Base-by-base conservation (phyloP, 2,888 invertebrate genomes). In the Anodontia alba region DNA sequence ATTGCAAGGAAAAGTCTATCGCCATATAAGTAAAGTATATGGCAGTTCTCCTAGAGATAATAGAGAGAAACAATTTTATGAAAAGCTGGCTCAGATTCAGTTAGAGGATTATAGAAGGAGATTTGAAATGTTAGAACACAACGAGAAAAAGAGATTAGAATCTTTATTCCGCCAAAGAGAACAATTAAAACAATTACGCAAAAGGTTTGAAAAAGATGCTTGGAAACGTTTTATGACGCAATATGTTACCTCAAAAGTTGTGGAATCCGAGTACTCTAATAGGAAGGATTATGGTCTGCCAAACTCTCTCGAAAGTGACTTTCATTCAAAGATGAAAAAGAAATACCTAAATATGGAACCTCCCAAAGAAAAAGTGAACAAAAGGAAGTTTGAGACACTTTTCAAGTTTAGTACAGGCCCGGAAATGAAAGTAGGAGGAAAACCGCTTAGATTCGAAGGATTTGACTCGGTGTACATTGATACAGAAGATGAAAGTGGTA, bases 221-320 rank as follows among this genome's bases (percentile, higher is more conserved):
- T 86, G 86, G 85, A 82, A 88, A 23, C 86, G 92, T 12, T 92
- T 91, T 81, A 89, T 90, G 75, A 90, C 90, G 12, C 92, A 92
- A 78, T 92, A 92, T 75, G 91, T 92, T 42, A 92, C 92, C 43
- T 86, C 88, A 70, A 87, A 91, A 26, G 88, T 90, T n/a, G 80
- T 92, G 1, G 90, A 91, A 66, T 85, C 91, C 57, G 91, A 91
- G 70, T 83, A 86, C 43, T 86, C 71, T 67, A 88, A 88, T 70
- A 83, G 91, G 0, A 73, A 87, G n/a, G 81, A 88, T 29, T 91
- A 90, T 67, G 92, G 92, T 23, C 80, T 92, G n/a, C 92, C 92
- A 5, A 90, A 89, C 51, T 86, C 88, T 20, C 62, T 83, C 0
- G 78, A 51, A 42, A 75, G 57, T 29, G 73, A 82, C 17, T 69